phyloP scores from a whole-genome alignment of 1,140 invertebrate genomes.

The Battus philenor region DNA sequence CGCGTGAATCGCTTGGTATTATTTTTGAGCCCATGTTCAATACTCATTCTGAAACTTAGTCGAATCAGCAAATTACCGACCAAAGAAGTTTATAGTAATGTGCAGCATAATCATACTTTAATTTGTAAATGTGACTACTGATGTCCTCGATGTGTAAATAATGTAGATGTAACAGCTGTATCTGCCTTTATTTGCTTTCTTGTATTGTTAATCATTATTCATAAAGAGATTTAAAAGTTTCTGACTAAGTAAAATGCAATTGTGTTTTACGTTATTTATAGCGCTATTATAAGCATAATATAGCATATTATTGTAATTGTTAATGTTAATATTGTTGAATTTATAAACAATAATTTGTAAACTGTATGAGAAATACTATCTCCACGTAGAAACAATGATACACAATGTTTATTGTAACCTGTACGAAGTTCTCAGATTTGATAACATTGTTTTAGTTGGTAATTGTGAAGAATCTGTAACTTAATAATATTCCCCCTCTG shows the following conservation, averaged over 20 bases:
- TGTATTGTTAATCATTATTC: slow-evolving; percentile 2
- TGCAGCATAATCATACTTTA: too few relatives aligned
- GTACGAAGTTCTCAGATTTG: not conserved
- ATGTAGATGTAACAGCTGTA: slow-evolving; percentile 1
- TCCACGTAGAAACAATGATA: not conserved
- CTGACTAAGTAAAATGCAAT: not conserved
- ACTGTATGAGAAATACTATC: slow-evolving; percentile 14
- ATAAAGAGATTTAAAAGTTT: slow-evolving; percentile 5
- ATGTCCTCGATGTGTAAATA: slow-evolving; percentile 12
- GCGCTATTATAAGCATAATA: slow-evolving; percentile 16
- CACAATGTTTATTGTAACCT: slow-evolving; percentile 16
- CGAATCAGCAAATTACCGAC: too few relatives aligned
- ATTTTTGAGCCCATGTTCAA: too few relatives aligned
- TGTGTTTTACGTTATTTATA: slow-evolving; percentile 12
- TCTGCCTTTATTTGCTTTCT: slow-evolving; percentile 2
- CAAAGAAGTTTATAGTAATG: too few relatives aligned
- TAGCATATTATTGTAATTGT: slow-evolving; percentile 35
- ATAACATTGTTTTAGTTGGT: slow-evolving; percentile 6
- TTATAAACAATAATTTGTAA: slow-evolving; percentile 37
- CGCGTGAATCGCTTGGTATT: too few relatives aligned
- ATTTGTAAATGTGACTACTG: too few relatives aligned
- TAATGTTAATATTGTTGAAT: slow-evolving; percentile 45
- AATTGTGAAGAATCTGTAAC: slow-evolving; percentile 8
- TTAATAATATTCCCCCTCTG: slow-evolving; percentile 1
- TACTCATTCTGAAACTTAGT: too few relatives aligned